Evolutionary conservation across 2,888 invertebrate species (phyloP), one percentile per base, ranked within the genome.

Genomic region (Drosophila histrio): DNA sequence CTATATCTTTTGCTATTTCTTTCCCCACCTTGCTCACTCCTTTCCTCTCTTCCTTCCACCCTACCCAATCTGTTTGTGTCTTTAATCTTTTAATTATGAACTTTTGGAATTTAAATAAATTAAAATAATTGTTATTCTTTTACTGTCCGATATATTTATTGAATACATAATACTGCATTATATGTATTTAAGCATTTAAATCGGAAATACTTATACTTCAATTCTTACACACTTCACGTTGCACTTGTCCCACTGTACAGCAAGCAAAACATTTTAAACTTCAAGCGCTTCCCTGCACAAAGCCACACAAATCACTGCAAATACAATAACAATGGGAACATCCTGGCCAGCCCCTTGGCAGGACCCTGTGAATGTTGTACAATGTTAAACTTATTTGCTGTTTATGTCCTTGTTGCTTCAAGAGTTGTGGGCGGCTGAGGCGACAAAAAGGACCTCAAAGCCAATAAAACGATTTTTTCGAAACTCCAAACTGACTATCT

Each of bases 381-480:
- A 87, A 80, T 82, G 79, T 70, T 87, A 76, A 85, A 88, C 79
- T 89, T 87, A 84, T 89, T 86, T 79, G 77, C 78, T 74, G 87
- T 79, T 79, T 74, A 76, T 79, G 77, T 77, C 70, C 82, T 79
- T 81, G 85, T 84, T 64, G 70, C 49, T 61, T 72, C 56, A 72
- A 50, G 41, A 53, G 58, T 64, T 68, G 69, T 67, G 75, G 62
- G 61, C 43, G 68, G 66, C 81, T 65, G 73, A 71, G 87, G 84
- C 87, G 72, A 66, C 87, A 81, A 74, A 81, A 78, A 77, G 80
- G 78, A 83, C 79, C 87, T 89, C 90, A 89, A 90, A 90, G 90
- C 90, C 90, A 90, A 90, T 90, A 90, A 90, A 90, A 89, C 89
- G 87, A 87, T 90, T 90, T 89, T 78, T 83, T 87, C 62, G 73